phyloP scores from a whole-genome alignment of 1,140 invertebrate species.

The Aphelinus certus region DNA sequence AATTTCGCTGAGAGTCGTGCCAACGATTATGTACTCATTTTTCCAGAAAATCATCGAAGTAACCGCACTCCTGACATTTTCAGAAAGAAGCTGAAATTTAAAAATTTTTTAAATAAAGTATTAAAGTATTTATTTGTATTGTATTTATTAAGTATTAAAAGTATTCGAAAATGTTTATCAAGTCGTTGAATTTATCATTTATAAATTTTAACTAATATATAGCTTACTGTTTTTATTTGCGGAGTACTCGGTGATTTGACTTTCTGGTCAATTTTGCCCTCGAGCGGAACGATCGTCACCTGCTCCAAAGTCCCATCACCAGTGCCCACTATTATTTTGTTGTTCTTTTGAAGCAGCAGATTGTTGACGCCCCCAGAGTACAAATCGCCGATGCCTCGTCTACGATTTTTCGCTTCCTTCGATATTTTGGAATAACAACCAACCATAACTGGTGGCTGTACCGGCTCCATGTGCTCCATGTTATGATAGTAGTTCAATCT shows the following conservation, averaged over 20 bases:
- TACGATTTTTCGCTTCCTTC: constrained; percentile 57
- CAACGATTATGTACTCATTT: constrained; percentile 72
- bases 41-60: constrained; percentile 73
- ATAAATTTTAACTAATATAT: no score
- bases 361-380: constrained; percentile 73
- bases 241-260: constrained; percentile 62
- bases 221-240: constrained; percentile 68
- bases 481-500: constrained; percentile 74
- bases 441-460: constrained; percentile 70
- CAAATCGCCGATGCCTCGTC: constrained; percentile 59
- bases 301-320: constrained; percentile 84
- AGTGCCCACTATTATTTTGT: constrained; percentile 78
- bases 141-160: no score
- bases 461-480: constrained; percentile 63
- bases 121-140: no score
- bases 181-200: no score
- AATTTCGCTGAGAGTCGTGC: constrained; percentile 83
- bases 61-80: constrained; percentile 71
- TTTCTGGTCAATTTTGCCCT: constrained; percentile 38
- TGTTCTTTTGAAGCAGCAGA: constrained; percentile 70
- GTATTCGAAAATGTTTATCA: no score
- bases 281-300: constrained; percentile 66
- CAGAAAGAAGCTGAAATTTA: constrained; percentile 61
- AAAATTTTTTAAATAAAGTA: no score
- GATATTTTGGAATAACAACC: constrained; percentile 76